Evolutionary conservation across 2,113 vertebrate species (phyloP), one percentile per base, ranked within the genome.

Genomic region (Megaleporinus macrocephalus): DNA sequence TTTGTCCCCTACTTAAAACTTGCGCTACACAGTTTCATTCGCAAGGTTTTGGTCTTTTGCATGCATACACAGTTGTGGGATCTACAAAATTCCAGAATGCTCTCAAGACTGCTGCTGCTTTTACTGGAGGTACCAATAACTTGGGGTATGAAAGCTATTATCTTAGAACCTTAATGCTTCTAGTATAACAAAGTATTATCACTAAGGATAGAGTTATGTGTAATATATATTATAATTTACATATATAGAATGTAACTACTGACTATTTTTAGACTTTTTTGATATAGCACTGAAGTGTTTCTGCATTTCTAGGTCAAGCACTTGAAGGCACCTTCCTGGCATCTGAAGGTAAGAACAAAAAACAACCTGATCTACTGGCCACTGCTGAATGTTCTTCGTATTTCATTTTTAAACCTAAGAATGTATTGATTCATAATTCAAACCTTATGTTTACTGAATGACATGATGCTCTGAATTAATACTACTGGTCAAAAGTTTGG

Each of bases 31-130:
- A 51, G 26, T 36, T 41, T 68, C 55, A 74, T 11, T 73, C 41
- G 14, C n/a, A 1, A 47, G 57, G 18, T 71, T 68, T 36, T 61
- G 12, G 6, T 78, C 47, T 36, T 66, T 51, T 20, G 49, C 73
- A 13, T 29, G 14, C 73, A 36, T 13, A 29, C 51, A 57, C 53
- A 72, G 14, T 10, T 44, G 41, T 44, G 41, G 41, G 5, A 20
- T 57, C 44, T 41, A 27, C 22, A 29, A 20, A n/a, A 26, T 0
- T 51, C 9, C 69, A 82, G 36, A 63, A 85, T 85, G 84, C 49
- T 79, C 47, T 76, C 65, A 26, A 77, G 84, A 80, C 16, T 82
- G 24, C 33, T 86, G 24, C 27, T 61, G n/a, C 70, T 85, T 68
- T 53, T 80, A 44, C 57, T 86, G 80, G 80, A 80, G 41, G 1